phyloP scores from a whole-genome alignment of 1,140 invertebrate species.

The Saxidomus purpurata region DNA sequence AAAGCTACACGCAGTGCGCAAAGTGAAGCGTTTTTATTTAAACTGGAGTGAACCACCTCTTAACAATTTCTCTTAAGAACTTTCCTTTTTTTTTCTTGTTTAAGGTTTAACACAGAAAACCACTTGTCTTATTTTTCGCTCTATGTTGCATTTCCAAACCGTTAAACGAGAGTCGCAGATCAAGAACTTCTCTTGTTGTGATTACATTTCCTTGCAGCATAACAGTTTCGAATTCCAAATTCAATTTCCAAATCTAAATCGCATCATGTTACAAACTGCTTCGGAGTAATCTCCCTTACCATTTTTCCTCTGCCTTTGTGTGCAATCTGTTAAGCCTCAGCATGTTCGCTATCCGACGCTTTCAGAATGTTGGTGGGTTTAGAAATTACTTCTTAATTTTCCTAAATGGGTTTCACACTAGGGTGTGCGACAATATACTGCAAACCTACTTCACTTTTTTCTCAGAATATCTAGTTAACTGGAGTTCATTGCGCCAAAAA shows the following conservation, averaged over 20 bases:
- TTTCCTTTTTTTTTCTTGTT: too few species aligned
- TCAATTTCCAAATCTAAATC: not conserved
- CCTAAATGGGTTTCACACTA: constrained; percentile 57
- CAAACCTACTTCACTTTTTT: constrained; percentile 30
- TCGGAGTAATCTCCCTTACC: not conserved
- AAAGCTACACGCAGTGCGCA: too few species aligned
- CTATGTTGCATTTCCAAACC: too few species aligned
- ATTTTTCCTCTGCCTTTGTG: not conserved
- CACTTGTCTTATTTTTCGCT: too few species aligned
- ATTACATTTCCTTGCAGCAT: constrained; percentile 12
- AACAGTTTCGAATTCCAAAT: constrained; percentile 6
- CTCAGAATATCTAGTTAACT: constrained; percentile 23
- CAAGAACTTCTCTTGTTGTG: not conserved
- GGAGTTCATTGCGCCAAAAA: constrained; percentile 23
- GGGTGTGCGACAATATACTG: constrained; percentile 21
- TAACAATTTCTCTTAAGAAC: too few species aligned
- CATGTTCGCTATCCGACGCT: not conserved
- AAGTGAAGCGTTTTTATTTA: too few species aligned
- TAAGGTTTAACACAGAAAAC: too few species aligned
- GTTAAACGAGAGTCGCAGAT: not conserved
- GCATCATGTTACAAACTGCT: not conserved
- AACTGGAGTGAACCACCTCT: too few species aligned
- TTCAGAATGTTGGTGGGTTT: constrained; percentile 29
- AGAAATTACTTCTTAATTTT: constrained; percentile 43
- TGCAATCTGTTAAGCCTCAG: not conserved